Evolutionary conservation across 2,888 invertebrate genomes (phyloP).

Genomic region (Cryptophagus acutangulus): DNA sequence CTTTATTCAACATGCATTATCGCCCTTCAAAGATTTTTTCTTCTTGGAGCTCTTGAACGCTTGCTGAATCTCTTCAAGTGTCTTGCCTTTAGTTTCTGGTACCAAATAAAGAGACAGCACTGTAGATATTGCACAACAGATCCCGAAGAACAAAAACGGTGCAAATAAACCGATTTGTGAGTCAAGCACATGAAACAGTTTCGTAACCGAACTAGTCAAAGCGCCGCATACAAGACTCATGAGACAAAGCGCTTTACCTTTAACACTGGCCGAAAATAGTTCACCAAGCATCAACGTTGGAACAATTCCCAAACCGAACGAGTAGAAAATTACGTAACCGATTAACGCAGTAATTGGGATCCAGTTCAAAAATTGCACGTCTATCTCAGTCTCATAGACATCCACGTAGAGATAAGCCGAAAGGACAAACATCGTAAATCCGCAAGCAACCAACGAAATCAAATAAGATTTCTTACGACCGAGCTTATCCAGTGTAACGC

Average conservation of each 20-base stretch:
- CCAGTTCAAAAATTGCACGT: conserved; percentile 28
- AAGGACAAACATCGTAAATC: conserved; percentile 24
- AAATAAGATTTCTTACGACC: conserved; percentile 31
- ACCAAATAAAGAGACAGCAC: conserved; percentile 33
- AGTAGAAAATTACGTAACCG: conserved; percentile 26
- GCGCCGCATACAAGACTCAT: conserved; percentile 32
- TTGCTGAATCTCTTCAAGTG: too few species aligned
- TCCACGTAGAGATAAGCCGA: conserved; percentile 30
- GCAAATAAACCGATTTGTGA: conserved; percentile 31
- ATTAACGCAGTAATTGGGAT: conserved; percentile 38
- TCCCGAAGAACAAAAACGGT: conserved; percentile 35
- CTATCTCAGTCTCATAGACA: conserved; percentile 20
- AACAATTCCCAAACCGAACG: conserved; percentile 31
- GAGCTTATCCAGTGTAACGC: conserved; percentile 27
- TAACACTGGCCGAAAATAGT: conserved; percentile 36
- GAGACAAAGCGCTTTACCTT: conserved; percentile 32
- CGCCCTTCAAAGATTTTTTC: too few species aligned
- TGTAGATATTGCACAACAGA: conserved; percentile 28
- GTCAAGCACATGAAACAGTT: conserved; percentile 36
- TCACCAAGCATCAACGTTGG: conserved; percentile 38
- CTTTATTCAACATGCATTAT: too few species aligned
- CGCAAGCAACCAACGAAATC: conserved; percentile 28
- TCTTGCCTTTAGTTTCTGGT: conserved; percentile 42
- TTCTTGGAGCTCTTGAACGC: too few species aligned
- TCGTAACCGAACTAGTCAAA: conserved; percentile 27